Conservation (phyloP, 2,797 vertebrate species). For the Zalophus californianus region DNA sequence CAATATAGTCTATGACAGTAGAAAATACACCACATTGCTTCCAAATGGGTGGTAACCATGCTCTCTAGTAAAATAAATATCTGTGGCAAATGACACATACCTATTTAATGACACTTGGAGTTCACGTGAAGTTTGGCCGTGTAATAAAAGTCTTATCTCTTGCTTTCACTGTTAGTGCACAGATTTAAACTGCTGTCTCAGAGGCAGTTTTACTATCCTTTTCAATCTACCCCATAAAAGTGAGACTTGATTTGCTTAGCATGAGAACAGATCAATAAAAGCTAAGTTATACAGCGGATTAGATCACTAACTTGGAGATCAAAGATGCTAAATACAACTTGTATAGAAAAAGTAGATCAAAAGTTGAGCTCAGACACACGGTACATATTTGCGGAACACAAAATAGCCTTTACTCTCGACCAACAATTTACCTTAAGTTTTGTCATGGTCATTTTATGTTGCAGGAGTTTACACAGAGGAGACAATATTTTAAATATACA, state of each 20-base stretch:
- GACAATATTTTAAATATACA: conserved; percentile 47
- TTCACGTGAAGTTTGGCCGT: conserved; percentile 93
- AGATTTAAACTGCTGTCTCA: conserved; percentile 92
- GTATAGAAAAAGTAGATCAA: conserved; percentile 88
- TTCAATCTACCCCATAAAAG: conserved; percentile 92
- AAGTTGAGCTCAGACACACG: conserved; percentile 88
- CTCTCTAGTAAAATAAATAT: conserved; percentile 91
- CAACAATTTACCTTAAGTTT: conserved; percentile 64
- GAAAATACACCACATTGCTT: conserved; percentile 78
- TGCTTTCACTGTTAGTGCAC: conserved; percentile 92
- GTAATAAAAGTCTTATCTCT: conserved; percentile 95
- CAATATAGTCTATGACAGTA: conserved; percentile 71
- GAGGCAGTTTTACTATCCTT: conserved; percentile 93
- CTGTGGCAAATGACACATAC: conserved; percentile 91
- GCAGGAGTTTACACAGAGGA: conserved; percentile 36
- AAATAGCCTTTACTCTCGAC: conserved; percentile 70
- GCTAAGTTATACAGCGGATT: conserved; percentile 90
- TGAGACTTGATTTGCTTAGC: conserved; percentile 94
- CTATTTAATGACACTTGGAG: conserved; percentile 91
- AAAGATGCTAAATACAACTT: conserved; percentile 91
- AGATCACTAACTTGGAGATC: conserved; percentile 90
- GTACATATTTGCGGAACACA: conserved; percentile 85
- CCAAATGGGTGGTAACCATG: conserved; percentile 89
- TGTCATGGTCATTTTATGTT: conserved; percentile 41
- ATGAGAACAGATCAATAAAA: conserved; percentile 96